Conservation (phyloP, 2,797 vertebrate species). For the Pseudomugil tenellus region DNA sequence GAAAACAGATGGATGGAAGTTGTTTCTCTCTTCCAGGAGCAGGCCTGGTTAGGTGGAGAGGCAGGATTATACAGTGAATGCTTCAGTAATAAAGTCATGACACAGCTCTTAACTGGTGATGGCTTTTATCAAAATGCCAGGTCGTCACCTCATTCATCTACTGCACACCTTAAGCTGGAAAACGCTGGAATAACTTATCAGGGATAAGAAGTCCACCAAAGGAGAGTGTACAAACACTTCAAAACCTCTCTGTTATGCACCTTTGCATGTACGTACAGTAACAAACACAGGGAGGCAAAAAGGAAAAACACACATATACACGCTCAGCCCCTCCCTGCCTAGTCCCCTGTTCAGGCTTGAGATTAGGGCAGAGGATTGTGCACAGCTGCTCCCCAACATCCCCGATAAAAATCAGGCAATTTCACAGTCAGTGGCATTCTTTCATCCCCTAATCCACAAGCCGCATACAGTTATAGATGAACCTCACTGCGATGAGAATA, state of each 20-base stretch:
- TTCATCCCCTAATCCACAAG: constrained; percentile 82
- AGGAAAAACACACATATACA: constrained; percentile 1
- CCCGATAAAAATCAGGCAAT: constrained; percentile 85
- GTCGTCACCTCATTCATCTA: constrained; percentile 32
- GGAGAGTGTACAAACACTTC: constrained; percentile 57
- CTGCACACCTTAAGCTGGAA: constrained; percentile 46
- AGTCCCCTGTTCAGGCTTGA: constrained; percentile 64
- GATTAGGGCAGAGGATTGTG: constrained; percentile 83
- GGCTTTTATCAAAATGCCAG: constrained; percentile 57
- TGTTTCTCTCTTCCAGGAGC: constrained; percentile 44
- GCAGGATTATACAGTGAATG: constrained; percentile 74
- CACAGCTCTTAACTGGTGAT: constrained; percentile 69
- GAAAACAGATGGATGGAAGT: neutral
- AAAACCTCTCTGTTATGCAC: constrained; percentile 43
- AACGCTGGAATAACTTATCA: constrained; percentile 59
- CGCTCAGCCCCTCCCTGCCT: constrained; percentile 36
- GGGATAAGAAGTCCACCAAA: constrained; percentile 60
- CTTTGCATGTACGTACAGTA: constrained; percentile 34
- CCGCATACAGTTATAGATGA: constrained; percentile 77
- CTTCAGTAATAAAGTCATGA: constrained; percentile 73
- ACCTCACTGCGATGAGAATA: constrained; percentile 66
- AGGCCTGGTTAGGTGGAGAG: constrained; percentile 61
- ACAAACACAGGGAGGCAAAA: constrained; percentile 35
- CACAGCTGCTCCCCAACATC: constrained; percentile 83
- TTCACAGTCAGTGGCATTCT: constrained; percentile 86